A percentile compares a stretch with the other conserved stretches of the same genome.
Evolutionary conservation across 2,113 vertebrate species (phyloP).

Genomic region (Perca flavescens): DNA sequence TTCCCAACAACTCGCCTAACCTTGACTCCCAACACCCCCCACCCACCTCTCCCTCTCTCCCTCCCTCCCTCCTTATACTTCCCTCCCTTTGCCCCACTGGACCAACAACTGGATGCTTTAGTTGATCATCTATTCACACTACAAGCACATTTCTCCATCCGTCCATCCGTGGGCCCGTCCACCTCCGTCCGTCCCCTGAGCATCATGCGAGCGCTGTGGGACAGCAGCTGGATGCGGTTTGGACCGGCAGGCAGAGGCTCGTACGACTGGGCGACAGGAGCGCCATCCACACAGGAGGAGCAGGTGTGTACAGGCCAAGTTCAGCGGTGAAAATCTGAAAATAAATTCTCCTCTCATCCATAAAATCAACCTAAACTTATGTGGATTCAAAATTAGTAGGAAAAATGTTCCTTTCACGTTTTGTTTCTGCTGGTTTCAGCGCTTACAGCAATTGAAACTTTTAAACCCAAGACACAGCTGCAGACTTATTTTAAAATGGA

Average conservation of each 20-base stretch:
- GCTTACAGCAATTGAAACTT: no score
- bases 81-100: neutral
- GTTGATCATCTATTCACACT: conserved; percentile 7
- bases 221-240: conserved; percentile 92
- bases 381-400: neutral
- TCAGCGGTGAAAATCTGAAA: neutral
- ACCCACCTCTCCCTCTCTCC: no score
- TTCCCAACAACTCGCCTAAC: no score
- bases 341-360: neutral
- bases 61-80: neutral
- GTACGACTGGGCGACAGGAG: conserved; percentile 90
- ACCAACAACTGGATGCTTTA: conserved; percentile 21
- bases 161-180: neutral
- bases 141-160: conserved; percentile 2
- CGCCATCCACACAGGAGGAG: conserved; percentile 84
- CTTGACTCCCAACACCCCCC: neutral
- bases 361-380: no score
- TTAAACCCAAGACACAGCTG: neutral
- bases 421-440: neutral
- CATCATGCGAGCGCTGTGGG: conserved; percentile 86
- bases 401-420: neutral
- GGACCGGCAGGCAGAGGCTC: conserved; percentile 90
- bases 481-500: no score
- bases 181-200: neutral
- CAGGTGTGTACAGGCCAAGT: conserved; percentile 83